phyloP scores from a whole-genome alignment of 2,888 invertebrate species.

The Dolichopus griseipennis region DNA sequence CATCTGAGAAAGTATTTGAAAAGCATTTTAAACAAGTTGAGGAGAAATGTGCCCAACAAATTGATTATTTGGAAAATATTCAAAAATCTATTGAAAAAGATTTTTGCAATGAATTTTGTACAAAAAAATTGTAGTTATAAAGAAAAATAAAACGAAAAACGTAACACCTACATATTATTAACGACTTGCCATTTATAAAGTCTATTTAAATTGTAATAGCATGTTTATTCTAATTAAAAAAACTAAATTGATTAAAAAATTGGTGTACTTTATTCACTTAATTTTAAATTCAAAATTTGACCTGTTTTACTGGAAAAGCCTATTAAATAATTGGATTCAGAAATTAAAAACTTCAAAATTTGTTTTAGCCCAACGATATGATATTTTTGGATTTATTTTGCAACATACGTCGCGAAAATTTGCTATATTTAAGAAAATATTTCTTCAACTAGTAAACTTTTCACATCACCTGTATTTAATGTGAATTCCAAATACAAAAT shows the following conservation, averaged over 20 bases:
- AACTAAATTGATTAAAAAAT: too few species aligned
- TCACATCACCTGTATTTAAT: neutral
- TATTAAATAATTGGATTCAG: slow-evolving; percentile 34
- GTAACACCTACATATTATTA: too few species aligned
- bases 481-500: neutral
- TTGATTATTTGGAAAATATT: slow-evolving; percentile 16
- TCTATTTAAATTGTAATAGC: too few species aligned
- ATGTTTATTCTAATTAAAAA: too few species aligned
- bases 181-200: too few species aligned
- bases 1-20: slow-evolving; percentile 20
- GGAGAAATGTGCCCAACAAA: slow-evolving; percentile 15
- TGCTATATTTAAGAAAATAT: neutral
- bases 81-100: slow-evolving; percentile 18
- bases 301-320: slow-evolving; percentile 19
- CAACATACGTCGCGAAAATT: neutral
- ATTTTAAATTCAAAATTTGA: neutral
- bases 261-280: too few species aligned
- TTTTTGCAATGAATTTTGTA: neutral
- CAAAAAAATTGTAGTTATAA: neutral
- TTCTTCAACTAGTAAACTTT: neutral
- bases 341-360: slow-evolving; percentile 33
- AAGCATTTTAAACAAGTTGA: slow-evolving; percentile 15
- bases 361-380: slow-evolving; percentile 37
- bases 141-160: too few species aligned
- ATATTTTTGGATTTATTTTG: slow-evolving; percentile 12